A percentile compares a stretch with the other conserved stretches of the same genome.
phyloP scores from a whole-genome alignment of 2,797 vertebrate species.

The Cossypha dichroa region DNA sequence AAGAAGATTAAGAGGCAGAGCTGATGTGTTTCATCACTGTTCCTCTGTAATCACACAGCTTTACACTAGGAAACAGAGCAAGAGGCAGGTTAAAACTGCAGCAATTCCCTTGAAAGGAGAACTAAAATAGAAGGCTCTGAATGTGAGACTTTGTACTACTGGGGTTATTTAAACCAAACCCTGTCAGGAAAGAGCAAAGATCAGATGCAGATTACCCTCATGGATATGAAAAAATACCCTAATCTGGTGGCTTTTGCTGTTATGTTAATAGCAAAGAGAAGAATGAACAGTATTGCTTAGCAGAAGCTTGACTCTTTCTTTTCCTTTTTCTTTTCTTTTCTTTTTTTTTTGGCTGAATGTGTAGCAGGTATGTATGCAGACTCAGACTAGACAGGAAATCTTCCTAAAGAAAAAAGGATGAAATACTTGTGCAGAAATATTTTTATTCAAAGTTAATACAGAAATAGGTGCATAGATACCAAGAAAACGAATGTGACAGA shows the following conservation, averaged over 20 bases:
- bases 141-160: background rate
- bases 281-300: background rate
- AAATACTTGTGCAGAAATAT: background rate
- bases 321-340: background rate
- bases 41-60: slow-evolving; percentile 53
- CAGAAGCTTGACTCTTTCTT: background rate
- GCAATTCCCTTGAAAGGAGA: slow-evolving; percentile 24
- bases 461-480: background rate
- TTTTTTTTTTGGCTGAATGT: background rate
- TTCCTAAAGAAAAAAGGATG: background rate
- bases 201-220: background rate
- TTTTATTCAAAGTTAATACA: background rate
- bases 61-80: slow-evolving; percentile 12
- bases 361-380: background rate
- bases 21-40: slow-evolving; percentile 4
- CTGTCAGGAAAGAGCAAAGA: background rate
- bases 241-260: background rate
- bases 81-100: slow-evolving; percentile 52
- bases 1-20: slow-evolving; percentile 65
- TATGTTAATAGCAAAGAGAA: background rate
- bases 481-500: background rate
- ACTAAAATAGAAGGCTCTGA: slow-evolving; percentile 35
- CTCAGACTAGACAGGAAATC: background rate
- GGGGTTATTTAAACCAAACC: slow-evolving; percentile 8
- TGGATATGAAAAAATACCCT: background rate